Percentiles rank a stretch among this genome's conserved stretches.
Evolutionary conservation across 2,888 invertebrate species (phyloP).

Genomic region (Disparrhopalites patrizii): DNA sequence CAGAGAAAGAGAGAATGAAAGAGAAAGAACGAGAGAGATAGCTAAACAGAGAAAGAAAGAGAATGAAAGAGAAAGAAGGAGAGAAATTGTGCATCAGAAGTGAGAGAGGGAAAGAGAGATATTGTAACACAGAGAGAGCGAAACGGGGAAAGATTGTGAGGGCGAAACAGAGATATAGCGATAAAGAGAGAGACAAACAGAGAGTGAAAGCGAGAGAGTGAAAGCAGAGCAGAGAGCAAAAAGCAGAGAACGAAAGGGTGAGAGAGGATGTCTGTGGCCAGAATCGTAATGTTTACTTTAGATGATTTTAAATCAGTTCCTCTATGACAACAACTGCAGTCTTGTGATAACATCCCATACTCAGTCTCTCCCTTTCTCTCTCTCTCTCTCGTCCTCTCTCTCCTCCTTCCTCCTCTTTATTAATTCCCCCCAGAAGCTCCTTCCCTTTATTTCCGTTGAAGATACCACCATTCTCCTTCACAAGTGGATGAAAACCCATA

Average conservation of each 20-base stretch:
- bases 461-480: too few relatives aligned
- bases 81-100: too few relatives aligned
- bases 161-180: too few relatives aligned
- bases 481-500: too few relatives aligned
- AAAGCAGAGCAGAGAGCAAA: neutral
- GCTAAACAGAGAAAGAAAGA: too few relatives aligned
- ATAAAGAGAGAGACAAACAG: neutral
- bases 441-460: neutral
- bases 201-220: neutral
- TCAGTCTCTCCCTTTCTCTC: neutral
- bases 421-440: neutral
- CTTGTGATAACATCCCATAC: neutral
- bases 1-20: too few relatives aligned
- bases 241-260: neutral
- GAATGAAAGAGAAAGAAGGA: too few relatives aligned
- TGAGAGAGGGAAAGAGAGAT: too few relatives aligned
- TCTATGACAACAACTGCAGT: constrained; percentile 14
- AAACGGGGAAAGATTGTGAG: too few relatives aligned
- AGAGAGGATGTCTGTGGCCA: neutral
- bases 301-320: constrained; percentile 25
- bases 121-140: too few relatives aligned
- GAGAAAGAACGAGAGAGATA: too few relatives aligned
- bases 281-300: constrained; percentile 9
- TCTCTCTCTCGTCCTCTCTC: neutral
- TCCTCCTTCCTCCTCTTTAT: neutral